phyloP scores from a whole-genome alignment of 2,113 vertebrate species.

The Furnarius figulus region DNA sequence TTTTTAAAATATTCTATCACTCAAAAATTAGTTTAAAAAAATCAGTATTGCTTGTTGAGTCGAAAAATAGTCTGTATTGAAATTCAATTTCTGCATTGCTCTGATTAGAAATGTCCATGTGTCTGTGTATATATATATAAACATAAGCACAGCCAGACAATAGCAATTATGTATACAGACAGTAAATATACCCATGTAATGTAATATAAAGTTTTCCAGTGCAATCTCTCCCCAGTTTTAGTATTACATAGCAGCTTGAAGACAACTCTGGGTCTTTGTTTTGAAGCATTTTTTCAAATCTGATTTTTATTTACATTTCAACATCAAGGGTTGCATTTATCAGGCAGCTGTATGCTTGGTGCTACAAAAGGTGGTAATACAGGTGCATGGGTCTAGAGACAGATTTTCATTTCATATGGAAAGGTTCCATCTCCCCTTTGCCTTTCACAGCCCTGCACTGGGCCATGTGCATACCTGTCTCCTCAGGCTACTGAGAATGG shows the following conservation, averaged over 20 bases:
- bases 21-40: slow-evolving; percentile 25
- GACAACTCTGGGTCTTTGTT: not conserved
- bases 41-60: not conserved
- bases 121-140: not conserved
- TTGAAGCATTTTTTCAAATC: not conserved
- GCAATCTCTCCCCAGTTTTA: not conserved
- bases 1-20: not conserved
- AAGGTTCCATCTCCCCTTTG: not conserved
- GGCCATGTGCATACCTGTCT: rapidly evolving
- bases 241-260: not conserved
- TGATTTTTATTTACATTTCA: not conserved
- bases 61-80: not conserved
- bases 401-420: not conserved
- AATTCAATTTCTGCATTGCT: not conserved
- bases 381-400: not conserved
- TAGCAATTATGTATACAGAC: not conserved
- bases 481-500: not conserved
- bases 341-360: not conserved
- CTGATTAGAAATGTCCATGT: not conserved
- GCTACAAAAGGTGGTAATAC: not conserved
- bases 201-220: not conserved
- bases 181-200: not conserved
- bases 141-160: not conserved
- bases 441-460: not conserved
- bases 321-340: not conserved